Conservation (phyloP, 2,888 invertebrate genomes). For the Cosmopolites sordidus region DNA sequence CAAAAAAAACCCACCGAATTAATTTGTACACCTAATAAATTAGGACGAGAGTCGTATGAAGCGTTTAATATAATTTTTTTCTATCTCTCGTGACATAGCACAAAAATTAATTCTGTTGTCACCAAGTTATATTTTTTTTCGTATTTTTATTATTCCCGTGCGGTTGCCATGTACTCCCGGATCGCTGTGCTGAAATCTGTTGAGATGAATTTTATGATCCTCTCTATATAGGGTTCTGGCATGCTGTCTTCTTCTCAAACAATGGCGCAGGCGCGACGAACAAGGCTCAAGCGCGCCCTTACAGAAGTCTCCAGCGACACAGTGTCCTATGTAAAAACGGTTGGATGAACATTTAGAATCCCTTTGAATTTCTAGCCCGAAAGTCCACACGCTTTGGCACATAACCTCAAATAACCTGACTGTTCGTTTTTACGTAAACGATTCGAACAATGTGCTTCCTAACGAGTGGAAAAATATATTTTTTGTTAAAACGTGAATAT, state of each 20-base stretch:
- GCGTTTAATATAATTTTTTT: neutral
- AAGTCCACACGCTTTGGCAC: constrained; percentile 36
- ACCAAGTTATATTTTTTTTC: constrained; percentile 4
- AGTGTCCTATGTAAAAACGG: constrained; percentile 85
- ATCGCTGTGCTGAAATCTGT: constrained; percentile 18
- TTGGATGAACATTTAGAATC: constrained; percentile 48
- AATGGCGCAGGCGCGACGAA: constrained; percentile 82
- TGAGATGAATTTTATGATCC: constrained; percentile 31
- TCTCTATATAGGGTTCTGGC: constrained; percentile 58
- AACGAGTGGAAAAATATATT: constrained; percentile 26
- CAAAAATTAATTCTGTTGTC: neutral
- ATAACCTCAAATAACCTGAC: constrained; percentile 35
- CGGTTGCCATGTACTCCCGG: constrained; percentile 13
- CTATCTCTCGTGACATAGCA: neutral
- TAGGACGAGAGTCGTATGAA: neutral
- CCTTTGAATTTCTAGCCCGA: constrained; percentile 38
- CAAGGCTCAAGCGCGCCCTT: constrained; percentile 81
- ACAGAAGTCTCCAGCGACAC: constrained; percentile 86
- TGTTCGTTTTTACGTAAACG: constrained; percentile 5
- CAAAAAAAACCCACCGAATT: too few relatives aligned
- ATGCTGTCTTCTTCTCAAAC: constrained; percentile 88
- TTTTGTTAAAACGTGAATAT: constrained; percentile 13
- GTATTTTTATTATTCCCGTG: constrained; percentile 17
- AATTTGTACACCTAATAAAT: too few relatives aligned
- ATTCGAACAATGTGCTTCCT: constrained; percentile 11